These are phyloP conservation scores for Bombus polaris DNA, from an alignment of 1,140 invertebrate genomes.

Conservation along the genomic window DNA sequence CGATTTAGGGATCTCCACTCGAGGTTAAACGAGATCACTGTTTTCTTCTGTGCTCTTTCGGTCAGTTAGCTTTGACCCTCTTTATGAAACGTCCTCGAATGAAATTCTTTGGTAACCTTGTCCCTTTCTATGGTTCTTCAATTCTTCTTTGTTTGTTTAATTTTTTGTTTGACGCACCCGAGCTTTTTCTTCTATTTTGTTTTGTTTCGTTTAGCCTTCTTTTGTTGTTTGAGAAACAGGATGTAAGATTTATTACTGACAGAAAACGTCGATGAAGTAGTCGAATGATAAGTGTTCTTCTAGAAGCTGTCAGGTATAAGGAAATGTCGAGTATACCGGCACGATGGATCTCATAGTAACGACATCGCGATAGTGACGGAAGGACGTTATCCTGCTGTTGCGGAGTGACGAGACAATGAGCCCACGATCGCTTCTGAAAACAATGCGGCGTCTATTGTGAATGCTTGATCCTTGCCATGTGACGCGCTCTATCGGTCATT, in stretches of 20 bases:
- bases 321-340: slow-evolving; percentile 4
- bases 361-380: slow-evolving; percentile 34
- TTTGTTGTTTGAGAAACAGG: no score
- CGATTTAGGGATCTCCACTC: background rate
- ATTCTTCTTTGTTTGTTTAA: no score
- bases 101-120: background rate
- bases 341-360: slow-evolving; percentile 52
- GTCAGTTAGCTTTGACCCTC: background rate
- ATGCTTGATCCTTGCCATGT: background rate
- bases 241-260: no score
- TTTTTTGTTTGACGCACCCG: rapidly evolving
- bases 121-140: background rate
- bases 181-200: background rate
- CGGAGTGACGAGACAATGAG: slow-evolving; percentile 10
- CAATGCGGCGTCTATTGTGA: slow-evolving; percentile 32
- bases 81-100: background rate
- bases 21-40: background rate
- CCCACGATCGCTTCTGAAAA: slow-evolving; percentile 43
- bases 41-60: background rate
- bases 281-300: background rate
- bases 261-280: background rate
- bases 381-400: slow-evolving; percentile 34
- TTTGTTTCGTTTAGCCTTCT: no score
- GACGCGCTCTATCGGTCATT: slow-evolving; percentile 10
- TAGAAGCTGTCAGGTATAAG: slow-evolving; percentile 20